Conservation (phyloP, 2,797 vertebrate species). For the Coranthus polyacanthus region DNA sequence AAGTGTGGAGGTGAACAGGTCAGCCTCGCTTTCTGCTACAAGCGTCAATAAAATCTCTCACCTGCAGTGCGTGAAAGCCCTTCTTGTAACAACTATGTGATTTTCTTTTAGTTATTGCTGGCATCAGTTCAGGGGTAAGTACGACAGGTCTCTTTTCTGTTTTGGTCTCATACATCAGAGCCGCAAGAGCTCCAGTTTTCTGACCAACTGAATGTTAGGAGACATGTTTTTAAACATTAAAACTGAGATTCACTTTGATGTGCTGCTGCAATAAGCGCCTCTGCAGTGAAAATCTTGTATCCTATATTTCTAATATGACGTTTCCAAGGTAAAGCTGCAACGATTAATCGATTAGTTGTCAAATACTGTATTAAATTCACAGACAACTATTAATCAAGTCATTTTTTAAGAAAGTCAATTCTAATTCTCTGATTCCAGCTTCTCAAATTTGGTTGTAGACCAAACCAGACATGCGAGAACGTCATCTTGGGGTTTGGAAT, state of each 20-base stretch:
- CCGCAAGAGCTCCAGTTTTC: not conserved
- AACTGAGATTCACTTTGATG: not conserved
- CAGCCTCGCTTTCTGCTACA: slow-evolving; percentile 39
- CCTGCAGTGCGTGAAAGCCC: slow-evolving; percentile 2
- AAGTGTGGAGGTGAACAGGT: slow-evolving; percentile 52
- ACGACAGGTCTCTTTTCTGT: slow-evolving; percentile 2
- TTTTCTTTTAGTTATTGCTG: slow-evolving; percentile 12
- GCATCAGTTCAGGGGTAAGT: not conserved
- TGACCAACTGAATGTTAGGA: not conserved
- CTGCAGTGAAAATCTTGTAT: too few relatives aligned
- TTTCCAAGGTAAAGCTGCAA: too few relatives aligned
- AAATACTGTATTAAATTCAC: too few relatives aligned
- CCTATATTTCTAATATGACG: too few relatives aligned
- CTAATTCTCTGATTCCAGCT: too few relatives aligned
- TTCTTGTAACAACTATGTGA: not conserved
- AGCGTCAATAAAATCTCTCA: slow-evolving; percentile 25
- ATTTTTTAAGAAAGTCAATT: too few relatives aligned
- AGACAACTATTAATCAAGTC: too few relatives aligned
- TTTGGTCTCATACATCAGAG: not conserved
- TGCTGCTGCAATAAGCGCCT: too few relatives aligned
- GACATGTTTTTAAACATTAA: not conserved
- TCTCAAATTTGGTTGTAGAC: too few relatives aligned
- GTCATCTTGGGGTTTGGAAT: too few relatives aligned
- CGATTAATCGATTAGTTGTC: too few relatives aligned
- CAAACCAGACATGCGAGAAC: too few relatives aligned